Evolutionary conservation across 2,113 vertebrate genomes (phyloP), one percentile per base, ranked within the genome.

Genomic region (Charina bottae): DNA sequence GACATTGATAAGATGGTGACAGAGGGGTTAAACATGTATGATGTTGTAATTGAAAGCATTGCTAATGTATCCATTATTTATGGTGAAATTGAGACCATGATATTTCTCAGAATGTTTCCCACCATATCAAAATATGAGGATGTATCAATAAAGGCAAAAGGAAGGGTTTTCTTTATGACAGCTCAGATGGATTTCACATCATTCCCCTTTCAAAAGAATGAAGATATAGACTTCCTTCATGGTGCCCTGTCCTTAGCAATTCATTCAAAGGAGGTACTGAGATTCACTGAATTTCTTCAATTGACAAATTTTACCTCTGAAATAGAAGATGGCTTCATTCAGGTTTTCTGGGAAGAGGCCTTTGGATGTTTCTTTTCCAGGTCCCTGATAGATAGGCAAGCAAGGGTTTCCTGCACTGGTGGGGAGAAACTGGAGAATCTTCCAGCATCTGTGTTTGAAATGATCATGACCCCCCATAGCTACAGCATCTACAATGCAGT

Each of bases 111-210:
- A 68, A 37, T 68, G 17, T 10, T 55, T 13, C 12, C 42, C 8
- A 17, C 1, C 0, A 1, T 53, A 0, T 15, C 42, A 85, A 10
- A 53, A 85, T 53, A 28, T 85, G 83, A 85, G 6, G 26, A 85
- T 13, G 12, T 54, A 15, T 3, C 83, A 12, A 21, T 33, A 2
- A 33, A 23, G 19, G 42, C 6, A 26, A 90, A 19, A 58, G 55
- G 55, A 1, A 83, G 83, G 17, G 54, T 90, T n/a, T 90, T 19
- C 26, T 21, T 90, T 33, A 62, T 90, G 90, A 85, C 56, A 7
- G 42, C 83, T 0, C 78, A 90, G 83, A 90, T 90, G 37, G 90
- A 85, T 6, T 90, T 90, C 24, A 90, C 90, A 90, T 62, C 90
- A 23, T 46, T 90, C 60, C 28, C 90, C 42, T 33, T 19, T 53